A percentile compares a stretch with the other conserved stretches of the same genome.
Conservation (phyloP, 2,797 vertebrate genomes). For the Lemur catta region DNA sequence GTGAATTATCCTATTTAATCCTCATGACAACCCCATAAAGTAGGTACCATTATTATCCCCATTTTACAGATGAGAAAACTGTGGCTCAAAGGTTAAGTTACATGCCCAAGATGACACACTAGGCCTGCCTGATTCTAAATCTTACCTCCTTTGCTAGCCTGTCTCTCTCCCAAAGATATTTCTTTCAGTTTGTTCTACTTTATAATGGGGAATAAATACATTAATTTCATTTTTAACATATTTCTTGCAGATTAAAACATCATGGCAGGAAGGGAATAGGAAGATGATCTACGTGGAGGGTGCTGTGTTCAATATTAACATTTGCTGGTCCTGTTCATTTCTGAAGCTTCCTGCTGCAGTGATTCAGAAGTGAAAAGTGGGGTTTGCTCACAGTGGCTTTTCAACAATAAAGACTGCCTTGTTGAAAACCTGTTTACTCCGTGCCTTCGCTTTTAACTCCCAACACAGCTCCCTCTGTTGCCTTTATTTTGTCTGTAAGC, state of each 20-base stretch:
- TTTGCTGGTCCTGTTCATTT: neutral
- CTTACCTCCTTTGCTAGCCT: neutral
- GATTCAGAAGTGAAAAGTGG: neutral
- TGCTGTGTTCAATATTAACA: neutral
- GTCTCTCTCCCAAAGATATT: neutral
- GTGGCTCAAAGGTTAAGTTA: neutral
- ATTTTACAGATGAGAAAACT: conserved; percentile 2
- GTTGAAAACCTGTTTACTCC: neutral
- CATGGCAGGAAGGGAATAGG: neutral
- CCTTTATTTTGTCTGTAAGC: neutral
- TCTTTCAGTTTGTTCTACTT: neutral
- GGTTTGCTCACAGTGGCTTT: neutral
- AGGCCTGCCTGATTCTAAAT: neutral
- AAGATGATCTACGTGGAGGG: fast-evolving
- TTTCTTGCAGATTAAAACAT: neutral
- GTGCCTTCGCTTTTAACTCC: neutral
- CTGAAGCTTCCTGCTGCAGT: neutral
- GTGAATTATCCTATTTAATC: neutral
- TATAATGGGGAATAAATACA: neutral
- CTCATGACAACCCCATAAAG: neutral
- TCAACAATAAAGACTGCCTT: neutral
- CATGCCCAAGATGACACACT: neutral
- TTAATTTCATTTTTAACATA: neutral
- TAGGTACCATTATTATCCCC: neutral
- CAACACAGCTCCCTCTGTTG: neutral